Base-by-base conservation (phyloP, 1,140 invertebrate genomes). In the Dinothrombium tinctorium region DNA sequence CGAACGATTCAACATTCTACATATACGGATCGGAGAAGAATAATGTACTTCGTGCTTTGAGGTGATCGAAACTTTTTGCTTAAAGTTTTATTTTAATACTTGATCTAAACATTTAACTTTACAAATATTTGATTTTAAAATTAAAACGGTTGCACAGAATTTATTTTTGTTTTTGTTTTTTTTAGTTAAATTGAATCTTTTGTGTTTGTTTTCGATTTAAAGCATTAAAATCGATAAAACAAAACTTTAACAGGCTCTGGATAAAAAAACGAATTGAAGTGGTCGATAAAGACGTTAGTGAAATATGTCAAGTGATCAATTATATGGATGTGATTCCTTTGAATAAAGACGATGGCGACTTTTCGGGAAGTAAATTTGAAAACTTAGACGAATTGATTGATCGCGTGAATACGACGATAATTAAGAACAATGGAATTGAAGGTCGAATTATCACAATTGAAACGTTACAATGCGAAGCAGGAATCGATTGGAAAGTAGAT, bases 21-120 rank as follows among this genome's bases (percentile, higher is more conserved):
- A 43, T 46, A 9, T 46, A 46, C 40, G 44, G 44, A 6, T 42
- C 44, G 17, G 44, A 44, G 17, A 46, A 43, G 33, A 44, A 46
- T 17, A 44, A 46, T 33, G 32, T 46, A n/a, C 21, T 46, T 9
- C 36, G 37, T 24, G 44, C 40, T 14, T 28, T 46, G 7, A 42
- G 44, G 40, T 45, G 28, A 41, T 28, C 12, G 7, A n/a, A 28
- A 28, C 7, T 8, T 28, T 28, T 28, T 29, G 12, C 11, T n/a
- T 26, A 26, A 11, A 19, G 36, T 23, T 21, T 21, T 21, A 21
- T 37, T 11, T 14, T 9, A 37, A 7, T 19, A 8, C 6, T 6
- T 14, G 9, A 37, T 8, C 7, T 37, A 9, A 17, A 14, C 4
- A 37, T 11, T 7, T 37, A 19, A 37, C 14, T 37, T 11, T 9